A percentile compares a stretch with the other conserved stretches of the same genome.
Conservation (phyloP, 2,797 vertebrate species). For the Aplochiton taeniatus region DNA sequence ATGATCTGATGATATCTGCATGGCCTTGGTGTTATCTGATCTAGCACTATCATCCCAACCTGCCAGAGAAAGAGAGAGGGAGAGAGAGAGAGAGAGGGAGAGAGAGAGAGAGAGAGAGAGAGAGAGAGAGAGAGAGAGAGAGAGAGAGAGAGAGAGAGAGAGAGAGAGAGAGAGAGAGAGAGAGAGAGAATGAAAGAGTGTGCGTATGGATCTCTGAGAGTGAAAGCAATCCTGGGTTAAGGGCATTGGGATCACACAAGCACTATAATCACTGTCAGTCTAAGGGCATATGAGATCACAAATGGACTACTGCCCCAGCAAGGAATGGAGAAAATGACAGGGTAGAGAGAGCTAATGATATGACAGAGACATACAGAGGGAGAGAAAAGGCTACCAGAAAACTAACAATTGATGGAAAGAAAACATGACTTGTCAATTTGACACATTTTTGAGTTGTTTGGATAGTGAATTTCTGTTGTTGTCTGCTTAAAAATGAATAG, state of each 20-base stretch:
- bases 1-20: slow-evolving; percentile 4
- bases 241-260: background rate
- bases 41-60: no score
- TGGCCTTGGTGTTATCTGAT: slow-evolving; percentile 7
- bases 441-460: no score
- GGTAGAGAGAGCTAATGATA: background rate
- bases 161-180: background rate
- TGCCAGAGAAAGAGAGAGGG: background rate
- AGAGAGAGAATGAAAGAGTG: no score
- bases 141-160: background rate
- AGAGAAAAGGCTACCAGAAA: background rate
- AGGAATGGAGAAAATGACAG: background rate
- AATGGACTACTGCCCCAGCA: background rate
- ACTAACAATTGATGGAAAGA: background rate
- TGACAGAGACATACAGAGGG: background rate
- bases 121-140: background rate
- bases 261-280: slow-evolving; percentile 4
- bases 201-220: no score
- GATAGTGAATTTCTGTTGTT: no score
- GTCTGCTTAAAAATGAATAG: no score
- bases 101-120: background rate
- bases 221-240: background rate
- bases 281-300: slow-evolving; percentile 1
- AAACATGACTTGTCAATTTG: no score
- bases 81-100: background rate